Conservation (phyloP, 2,797 vertebrate genomes). For the Notolepis coatsorum region DNA sequence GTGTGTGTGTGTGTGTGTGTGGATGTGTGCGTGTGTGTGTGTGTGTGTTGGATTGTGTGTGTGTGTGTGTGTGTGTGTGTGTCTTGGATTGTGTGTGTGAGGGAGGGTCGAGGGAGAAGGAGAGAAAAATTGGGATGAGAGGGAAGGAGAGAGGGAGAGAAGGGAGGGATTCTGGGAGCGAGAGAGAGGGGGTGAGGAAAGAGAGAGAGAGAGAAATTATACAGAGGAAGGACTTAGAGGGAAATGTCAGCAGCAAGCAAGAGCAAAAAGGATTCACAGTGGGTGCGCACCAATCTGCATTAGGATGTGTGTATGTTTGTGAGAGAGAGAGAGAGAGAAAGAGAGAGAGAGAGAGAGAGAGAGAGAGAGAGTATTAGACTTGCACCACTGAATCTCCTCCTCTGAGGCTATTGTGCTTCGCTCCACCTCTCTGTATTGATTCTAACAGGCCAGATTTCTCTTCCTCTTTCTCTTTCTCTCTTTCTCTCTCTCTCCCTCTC, state of each 20-base stretch:
- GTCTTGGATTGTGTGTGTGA: conserved; percentile 22
- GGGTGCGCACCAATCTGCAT: neutral
- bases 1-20: conserved; percentile 23
- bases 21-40: neutral
- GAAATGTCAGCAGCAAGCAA: conserved; percentile 73
- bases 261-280: conserved; percentile 61
- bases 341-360: conserved; percentile 25
- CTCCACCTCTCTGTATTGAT: conserved; percentile 83
- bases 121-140: no score
- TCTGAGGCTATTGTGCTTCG: conserved; percentile 89
- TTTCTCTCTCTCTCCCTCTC: conserved; percentile 15
- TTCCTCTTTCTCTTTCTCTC: conserved; percentile 44
- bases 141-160: conserved; percentile 67
- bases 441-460: conserved; percentile 66
- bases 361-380: conserved; percentile 88
- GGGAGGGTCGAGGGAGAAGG: neutral
- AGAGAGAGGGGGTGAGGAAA: conserved; percentile 75
- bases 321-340: conserved; percentile 1
- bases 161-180: conserved; percentile 77
- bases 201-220: conserved; percentile 63
- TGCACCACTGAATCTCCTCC: conserved; percentile 92
- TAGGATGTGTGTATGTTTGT: neutral
- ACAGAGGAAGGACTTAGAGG: conserved; percentile 69
- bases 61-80: conserved; percentile 4
- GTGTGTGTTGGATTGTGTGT: conserved; percentile 21